A percentile compares a stretch with the other conserved stretches of the same genome.
phyloP scores from a whole-genome alignment of 2,888 invertebrate genomes.

The Linyphia triangularis region DNA sequence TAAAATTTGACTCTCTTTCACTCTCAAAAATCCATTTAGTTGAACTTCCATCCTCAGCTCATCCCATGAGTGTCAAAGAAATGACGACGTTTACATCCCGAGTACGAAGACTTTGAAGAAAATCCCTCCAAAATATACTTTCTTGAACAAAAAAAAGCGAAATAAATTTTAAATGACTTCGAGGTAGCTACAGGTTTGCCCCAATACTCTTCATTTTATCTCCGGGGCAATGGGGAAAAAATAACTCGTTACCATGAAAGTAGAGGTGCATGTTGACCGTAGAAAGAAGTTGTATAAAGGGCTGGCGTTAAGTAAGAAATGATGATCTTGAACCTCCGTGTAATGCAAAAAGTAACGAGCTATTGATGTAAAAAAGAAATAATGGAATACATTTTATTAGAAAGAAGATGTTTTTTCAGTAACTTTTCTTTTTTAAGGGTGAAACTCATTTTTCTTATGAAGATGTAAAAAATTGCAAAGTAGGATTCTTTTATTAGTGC shows the following conservation, averaged over 20 bases:
- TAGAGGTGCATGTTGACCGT: background rate
- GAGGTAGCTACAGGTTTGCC: slow-evolving; percentile 24
- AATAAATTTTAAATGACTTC: slow-evolving; percentile 41
- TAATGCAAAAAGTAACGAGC: slow-evolving; percentile 26
- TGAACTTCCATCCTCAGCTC: background rate
- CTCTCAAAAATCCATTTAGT: background rate
- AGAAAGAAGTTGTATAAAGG: slow-evolving; percentile 5
- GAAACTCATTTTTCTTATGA: background rate
- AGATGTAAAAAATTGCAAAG: slow-evolving; percentile 25
- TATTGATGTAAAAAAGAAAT: slow-evolving; percentile 20
- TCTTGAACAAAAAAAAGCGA: slow-evolving; percentile 24
- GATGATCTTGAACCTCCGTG: background rate
- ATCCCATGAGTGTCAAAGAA: background rate
- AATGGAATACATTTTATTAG: background rate
- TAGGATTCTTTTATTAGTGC: no score
- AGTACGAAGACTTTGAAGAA: background rate
- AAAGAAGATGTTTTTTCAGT: background rate
- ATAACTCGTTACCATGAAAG: background rate
- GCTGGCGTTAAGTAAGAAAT: slow-evolving; percentile 28
- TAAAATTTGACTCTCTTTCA: background rate
- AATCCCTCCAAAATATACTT: background rate
- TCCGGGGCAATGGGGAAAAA: slow-evolving; percentile 7
- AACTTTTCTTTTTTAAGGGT: background rate
- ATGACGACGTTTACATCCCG: background rate
- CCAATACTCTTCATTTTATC: background rate